These are phyloP conservation scores for Megalopta genalis DNA, from an alignment of 1,140 invertebrate species.

Conservation along the genomic window DNA sequence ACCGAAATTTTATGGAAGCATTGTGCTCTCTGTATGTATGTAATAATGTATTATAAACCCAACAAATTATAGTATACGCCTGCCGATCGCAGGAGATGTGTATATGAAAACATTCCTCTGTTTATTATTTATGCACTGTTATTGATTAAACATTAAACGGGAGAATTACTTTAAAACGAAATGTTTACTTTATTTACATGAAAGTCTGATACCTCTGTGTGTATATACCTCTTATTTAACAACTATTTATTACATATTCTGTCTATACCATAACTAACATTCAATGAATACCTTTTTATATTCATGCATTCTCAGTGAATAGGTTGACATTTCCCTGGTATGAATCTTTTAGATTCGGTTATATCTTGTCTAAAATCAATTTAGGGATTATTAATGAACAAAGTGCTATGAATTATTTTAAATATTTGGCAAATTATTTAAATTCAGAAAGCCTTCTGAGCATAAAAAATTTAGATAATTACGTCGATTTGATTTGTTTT, in stretches of 20 bases:
- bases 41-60: constrained; percentile 49
- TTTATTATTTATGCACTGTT: constrained; percentile 56
- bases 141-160: constrained; percentile 49
- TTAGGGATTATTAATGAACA: background rate
- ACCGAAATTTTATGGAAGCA: constrained; percentile 48
- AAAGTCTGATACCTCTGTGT: background rate
- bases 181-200: constrained; percentile 1
- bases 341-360: background rate
- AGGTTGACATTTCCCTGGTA: constrained; percentile 22
- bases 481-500: constrained; percentile 47
- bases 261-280: constrained; percentile 14
- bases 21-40: constrained; percentile 47
- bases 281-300: background rate
- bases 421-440: background rate
- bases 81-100: constrained; percentile 28
- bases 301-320: background rate
- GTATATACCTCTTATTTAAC: background rate
- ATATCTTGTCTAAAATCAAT: constrained; percentile 27
- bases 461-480: constrained; percentile 14
- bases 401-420: background rate
- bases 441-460: background rate
- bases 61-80: constrained; percentile 38
- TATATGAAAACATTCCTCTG: constrained; percentile 58
- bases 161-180: constrained; percentile 22
- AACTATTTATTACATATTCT: constrained; percentile 33